Evolutionary conservation across 92 coral and sea anemone genomes (phyloP).

Genomic region (Blastomussa wellsi): DNA sequence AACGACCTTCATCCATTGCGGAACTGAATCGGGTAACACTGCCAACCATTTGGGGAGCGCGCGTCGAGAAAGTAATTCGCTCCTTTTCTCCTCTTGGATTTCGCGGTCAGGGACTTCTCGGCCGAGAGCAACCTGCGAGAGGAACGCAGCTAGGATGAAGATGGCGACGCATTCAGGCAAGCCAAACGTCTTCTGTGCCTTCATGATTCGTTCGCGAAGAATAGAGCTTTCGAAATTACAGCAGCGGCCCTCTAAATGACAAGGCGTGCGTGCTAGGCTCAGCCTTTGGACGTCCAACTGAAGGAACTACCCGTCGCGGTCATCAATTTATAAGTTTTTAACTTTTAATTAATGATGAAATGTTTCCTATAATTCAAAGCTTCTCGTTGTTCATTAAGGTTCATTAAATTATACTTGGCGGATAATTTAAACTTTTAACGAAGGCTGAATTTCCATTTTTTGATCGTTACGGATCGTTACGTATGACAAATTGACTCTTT

Average conservation of each 20-base stretch:
- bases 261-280: neutral
- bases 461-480: neutral
- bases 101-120: neutral
- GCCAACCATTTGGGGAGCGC: conserved; percentile 17
- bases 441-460: neutral
- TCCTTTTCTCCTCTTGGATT: neutral
- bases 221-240: neutral
- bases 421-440: neutral
- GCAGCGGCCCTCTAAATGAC: neutral
- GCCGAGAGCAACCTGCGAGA: neutral
- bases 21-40: conserved; percentile 15
- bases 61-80: neutral
- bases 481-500: neutral
- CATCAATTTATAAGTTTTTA: conserved; percentile 6
- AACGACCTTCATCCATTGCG: conserved; percentile 9
- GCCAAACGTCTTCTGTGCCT: neutral
- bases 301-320: neutral
- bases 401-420: conserved; percentile 4
- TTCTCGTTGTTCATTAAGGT: conserved; percentile 7
- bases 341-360: conserved; percentile 3
- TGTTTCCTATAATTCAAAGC: neutral
- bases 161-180: neutral
- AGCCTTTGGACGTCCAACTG: neutral
- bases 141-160: neutral
- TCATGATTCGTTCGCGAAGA: neutral